Conservation (phyloP, 2,888 invertebrate genomes). For the Gnatocerus cornutus region DNA sequence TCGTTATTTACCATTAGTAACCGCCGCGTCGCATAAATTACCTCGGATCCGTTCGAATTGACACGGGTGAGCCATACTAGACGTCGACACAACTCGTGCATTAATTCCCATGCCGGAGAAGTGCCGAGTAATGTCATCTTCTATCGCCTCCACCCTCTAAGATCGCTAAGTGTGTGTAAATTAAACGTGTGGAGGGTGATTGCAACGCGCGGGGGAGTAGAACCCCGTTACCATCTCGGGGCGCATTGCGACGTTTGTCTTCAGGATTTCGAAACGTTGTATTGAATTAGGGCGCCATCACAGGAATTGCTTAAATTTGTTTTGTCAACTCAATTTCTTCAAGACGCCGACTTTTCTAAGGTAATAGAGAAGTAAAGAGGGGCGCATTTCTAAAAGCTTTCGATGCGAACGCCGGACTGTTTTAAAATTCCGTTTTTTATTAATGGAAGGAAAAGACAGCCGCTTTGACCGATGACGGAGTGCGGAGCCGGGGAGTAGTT, state of each 20-base stretch:
- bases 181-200: conserved; percentile 31
- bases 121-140: conserved; percentile 38
- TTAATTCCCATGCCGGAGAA: conserved; percentile 28
- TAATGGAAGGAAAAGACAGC: too few relatives aligned
- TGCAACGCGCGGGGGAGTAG: conserved; percentile 20
- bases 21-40: conserved; percentile 23
- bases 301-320: conserved; percentile 47
- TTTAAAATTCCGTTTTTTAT: conserved; percentile 28
- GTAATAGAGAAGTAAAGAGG: conserved; percentile 23
- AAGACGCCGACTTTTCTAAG: too few relatives aligned
- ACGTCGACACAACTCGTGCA: conserved; percentile 41
- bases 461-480: not conserved
- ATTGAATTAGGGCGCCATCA: conserved; percentile 45
- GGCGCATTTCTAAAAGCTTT: conserved; percentile 28
- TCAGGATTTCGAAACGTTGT: conserved; percentile 32
- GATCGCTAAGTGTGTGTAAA: conserved; percentile 30
- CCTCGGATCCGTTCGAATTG: conserved; percentile 9
- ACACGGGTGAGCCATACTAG: conserved; percentile 24
- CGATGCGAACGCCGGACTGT: conserved; percentile 18
- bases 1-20: not conserved
- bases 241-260: conserved; percentile 29
- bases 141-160: conserved; percentile 1
- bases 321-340: conserved; percentile 47
- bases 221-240: too few relatives aligned
- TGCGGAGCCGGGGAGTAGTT: conserved; percentile 1